Percentiles rank a stretch among this genome's conserved stretches.
Conservation (phyloP, 2,888 invertebrate species). For the Acleris holmiana region DNA sequence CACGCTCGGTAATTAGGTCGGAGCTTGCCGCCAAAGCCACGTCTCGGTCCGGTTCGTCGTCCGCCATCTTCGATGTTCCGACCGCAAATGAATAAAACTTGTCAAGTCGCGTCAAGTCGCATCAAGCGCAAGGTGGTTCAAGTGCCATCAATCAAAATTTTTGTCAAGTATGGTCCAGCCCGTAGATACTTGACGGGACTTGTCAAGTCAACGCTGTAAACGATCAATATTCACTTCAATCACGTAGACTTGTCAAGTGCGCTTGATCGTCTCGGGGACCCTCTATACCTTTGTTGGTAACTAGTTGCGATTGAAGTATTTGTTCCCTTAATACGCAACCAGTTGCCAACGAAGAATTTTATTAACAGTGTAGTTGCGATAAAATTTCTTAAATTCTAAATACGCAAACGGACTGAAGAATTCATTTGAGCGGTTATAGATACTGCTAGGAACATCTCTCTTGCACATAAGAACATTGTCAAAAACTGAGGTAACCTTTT, state of each 20-base stretch:
- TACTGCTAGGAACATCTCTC: too few species aligned
- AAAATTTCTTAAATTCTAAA: too few species aligned
- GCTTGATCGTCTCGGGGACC: neutral
- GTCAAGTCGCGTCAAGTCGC: slow-evolving; percentile 31
- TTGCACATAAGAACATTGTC: too few species aligned
- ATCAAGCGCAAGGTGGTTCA: slow-evolving; percentile 40
- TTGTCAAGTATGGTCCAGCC: slow-evolving; percentile 35
- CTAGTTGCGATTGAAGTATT: too few species aligned
- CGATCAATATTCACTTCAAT: slow-evolving; percentile 31
- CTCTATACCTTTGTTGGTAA: too few species aligned
- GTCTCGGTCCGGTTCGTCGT: slow-evolving; percentile 41
- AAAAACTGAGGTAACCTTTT: too few species aligned
- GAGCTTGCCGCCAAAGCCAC: slow-evolving; percentile 40
- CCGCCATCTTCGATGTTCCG: slow-evolving; percentile 40
- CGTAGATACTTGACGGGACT: slow-evolving; percentile 37
- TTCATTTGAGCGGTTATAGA: too few species aligned
- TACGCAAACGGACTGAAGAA: too few species aligned
- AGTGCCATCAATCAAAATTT: slow-evolving; percentile 40
- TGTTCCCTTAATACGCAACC: too few species aligned
- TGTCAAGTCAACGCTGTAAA: slow-evolving; percentile 40
- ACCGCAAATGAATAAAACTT: slow-evolving; percentile 31
- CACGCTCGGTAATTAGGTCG: slow-evolving; percentile 39
- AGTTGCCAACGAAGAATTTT: too few species aligned
- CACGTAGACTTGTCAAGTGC: slow-evolving; percentile 4
- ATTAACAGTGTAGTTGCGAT: too few species aligned